Base-by-base conservation (phyloP, 2,797 vertebrate species). In the Lithobates sylvaticus region DNA sequence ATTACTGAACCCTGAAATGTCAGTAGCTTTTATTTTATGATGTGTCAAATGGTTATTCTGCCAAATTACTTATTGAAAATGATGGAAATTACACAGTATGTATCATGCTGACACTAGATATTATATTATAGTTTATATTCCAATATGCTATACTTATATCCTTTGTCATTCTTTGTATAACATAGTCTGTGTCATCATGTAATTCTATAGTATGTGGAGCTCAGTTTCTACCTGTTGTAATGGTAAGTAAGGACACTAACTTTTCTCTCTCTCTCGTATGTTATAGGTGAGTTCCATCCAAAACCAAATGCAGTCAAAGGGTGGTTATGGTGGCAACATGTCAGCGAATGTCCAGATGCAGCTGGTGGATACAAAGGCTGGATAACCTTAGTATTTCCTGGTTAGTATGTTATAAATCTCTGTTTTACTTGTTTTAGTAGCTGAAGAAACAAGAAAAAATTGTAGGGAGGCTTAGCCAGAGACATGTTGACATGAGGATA, bases 241-340 rank as follows among this genome's bases (percentile, higher is more conserved):
- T 81, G 1, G 26, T 65, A 13, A 39, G 26, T 65, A 13, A 39
- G 27, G 18, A 47, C 13, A 42, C 34, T 83, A 61, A 58, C 34
- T 7, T 34, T 54, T 32, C 42, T 85, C 21, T 61, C 44, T 86
- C 54, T 61, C 54, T 61, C 29, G 10, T 69, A 47, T 72, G 4
- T 65, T 89, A 0, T 70, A 97, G 96, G 96, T 96, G 80, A 96
- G 95, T 90, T 96, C 96, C 70, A 96, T 97, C 92, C 96, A 97
- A 92, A 96, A 95, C 88, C 96, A 97, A 89, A 97, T 97, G 96
- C 96, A 97, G 88, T 97, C 96, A 77, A 97, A 97, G 89, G 96
- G 96, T 2, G 96, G 96, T 58, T 97, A 97, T 0, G 94, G 92
- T 64, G 94, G 94, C 4, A 94, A 94, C 26, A 93, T 96, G 91